Conservation (phyloP, 2,113 vertebrate genomes). For the Strix uralensis region DNA sequence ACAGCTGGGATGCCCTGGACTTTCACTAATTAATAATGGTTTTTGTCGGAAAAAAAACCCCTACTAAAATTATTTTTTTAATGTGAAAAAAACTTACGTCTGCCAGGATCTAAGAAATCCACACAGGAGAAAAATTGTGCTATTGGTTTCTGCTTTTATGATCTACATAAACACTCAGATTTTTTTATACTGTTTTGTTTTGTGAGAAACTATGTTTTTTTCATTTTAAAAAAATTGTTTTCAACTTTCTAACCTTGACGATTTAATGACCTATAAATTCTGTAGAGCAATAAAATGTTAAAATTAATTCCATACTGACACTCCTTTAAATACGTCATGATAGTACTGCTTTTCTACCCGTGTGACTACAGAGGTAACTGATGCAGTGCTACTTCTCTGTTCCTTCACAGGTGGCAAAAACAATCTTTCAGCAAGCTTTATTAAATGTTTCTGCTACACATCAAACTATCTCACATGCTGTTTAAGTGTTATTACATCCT, state of each 20-base stretch:
- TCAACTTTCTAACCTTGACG: not conserved
- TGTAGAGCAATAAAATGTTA: not conserved
- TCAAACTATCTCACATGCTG: not conserved
- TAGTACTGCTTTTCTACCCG: not conserved
- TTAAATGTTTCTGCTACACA: not conserved
- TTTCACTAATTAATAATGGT: not conserved
- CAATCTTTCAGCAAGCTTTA: not conserved
- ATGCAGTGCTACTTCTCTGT: not conserved
- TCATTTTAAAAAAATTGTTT: not conserved
- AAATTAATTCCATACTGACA: not conserved
- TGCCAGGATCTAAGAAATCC: not conserved
- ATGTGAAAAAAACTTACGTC: not conserved
- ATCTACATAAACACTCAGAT: not conserved
- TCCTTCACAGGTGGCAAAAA: not conserved
- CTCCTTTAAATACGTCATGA: not conserved
- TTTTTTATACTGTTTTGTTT: not conserved
- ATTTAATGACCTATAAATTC: not conserved
- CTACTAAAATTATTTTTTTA: not conserved
- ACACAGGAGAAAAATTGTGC: not conserved
- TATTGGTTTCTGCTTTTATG: not conserved
- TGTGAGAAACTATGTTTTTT: not conserved
- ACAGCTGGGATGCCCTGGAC: not conserved
- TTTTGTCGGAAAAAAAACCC: not conserved
- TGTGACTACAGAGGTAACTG: not conserved
- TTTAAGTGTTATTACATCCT: not conserved